Evolutionary conservation across 1,140 invertebrate genomes (phyloP), one percentile per base, ranked within the genome.

Genomic region (Microplitis demolitor): DNA sequence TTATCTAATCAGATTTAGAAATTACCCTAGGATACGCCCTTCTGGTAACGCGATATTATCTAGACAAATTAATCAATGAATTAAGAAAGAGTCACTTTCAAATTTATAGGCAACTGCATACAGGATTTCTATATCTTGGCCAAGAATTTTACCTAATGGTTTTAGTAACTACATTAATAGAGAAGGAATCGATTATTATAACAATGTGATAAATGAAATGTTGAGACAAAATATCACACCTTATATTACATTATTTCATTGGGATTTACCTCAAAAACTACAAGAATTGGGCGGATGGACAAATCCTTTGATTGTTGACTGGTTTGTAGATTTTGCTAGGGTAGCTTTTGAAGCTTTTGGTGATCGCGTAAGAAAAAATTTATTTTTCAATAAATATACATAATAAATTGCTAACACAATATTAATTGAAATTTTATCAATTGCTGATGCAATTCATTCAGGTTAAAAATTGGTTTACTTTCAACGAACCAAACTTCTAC

Each of bases 41-140:
- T 24, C 0, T 2, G 24, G 24, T 24, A 24, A 2, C 24, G 24
- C 24, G 24, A 45, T 45, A 8, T 45, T 45, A 45, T 6, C 2
- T 45, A 45, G 39, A 45, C 0, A 45, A 6, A 45, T 45, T 45
- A 8, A 24, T 24, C 24, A 24, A 24, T 24, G 39, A 45, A 45
- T 0, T 45, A 6, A 45, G 5, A 6, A 8, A 45, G 39, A 45
- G 6, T 9, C 6, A 9, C 11, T 45, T 45, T 33, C 5, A 58
- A 50, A 37, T 60, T 69, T 73, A 24, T 61, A 79, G 75, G 72
- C 39, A n/a, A 78, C 75, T 39, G 11, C 69, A 76, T 90, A 91
- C 77, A 82, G 90, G 11, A 90, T 91, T 78, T 91, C 90, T 0
- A 78, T 91, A 45, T 87, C 90, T 6, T 91, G 91, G 90, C 72